phyloP scores from a whole-genome alignment of 37 sponge, comb jelly and placozoan genomes.

The Mnemiopsis leidyi region DNA sequence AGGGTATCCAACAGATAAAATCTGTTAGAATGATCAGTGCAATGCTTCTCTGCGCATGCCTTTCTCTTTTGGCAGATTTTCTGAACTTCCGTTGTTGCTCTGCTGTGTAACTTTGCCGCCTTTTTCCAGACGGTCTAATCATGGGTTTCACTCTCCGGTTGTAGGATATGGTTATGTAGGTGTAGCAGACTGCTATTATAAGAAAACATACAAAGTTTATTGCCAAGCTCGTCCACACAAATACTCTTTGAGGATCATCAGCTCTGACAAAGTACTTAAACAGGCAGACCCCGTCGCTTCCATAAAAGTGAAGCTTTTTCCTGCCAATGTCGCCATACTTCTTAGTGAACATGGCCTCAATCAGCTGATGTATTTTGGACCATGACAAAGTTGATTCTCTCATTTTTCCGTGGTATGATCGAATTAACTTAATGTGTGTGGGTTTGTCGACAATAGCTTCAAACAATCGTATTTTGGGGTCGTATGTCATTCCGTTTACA shows the following conservation, averaged over 20 bases:
- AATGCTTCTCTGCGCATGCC: not conserved
- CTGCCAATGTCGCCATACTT: not conserved
- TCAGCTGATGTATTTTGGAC: not conserved
- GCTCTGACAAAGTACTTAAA: conserved; percentile 5
- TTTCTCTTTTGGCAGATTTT: too few relatives aligned
- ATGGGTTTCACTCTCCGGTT: too few relatives aligned
- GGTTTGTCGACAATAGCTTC: not conserved
- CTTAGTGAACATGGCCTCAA: not conserved
- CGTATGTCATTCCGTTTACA: not conserved
- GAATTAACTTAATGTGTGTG: not conserved
- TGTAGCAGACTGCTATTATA: not conserved
- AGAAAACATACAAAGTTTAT: not conserved
- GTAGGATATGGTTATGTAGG: too few relatives aligned
- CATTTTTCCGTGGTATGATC: not conserved
- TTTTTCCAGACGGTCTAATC: too few relatives aligned
- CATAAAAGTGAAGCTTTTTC: not conserved
- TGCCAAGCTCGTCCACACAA: not conserved
- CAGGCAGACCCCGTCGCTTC: not conserved
- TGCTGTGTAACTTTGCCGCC: too few relatives aligned
- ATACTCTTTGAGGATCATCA: not conserved
- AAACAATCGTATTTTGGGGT: not conserved
- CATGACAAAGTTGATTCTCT: not conserved
- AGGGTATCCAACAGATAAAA: conserved; percentile 4
- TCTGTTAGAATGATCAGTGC: not conserved
- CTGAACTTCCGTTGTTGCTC: too few relatives aligned